Evolutionary conservation across 1,140 invertebrate genomes (phyloP), one percentile per base, ranked within the genome.

Genomic region (Campoletis sonorensis): DNA sequence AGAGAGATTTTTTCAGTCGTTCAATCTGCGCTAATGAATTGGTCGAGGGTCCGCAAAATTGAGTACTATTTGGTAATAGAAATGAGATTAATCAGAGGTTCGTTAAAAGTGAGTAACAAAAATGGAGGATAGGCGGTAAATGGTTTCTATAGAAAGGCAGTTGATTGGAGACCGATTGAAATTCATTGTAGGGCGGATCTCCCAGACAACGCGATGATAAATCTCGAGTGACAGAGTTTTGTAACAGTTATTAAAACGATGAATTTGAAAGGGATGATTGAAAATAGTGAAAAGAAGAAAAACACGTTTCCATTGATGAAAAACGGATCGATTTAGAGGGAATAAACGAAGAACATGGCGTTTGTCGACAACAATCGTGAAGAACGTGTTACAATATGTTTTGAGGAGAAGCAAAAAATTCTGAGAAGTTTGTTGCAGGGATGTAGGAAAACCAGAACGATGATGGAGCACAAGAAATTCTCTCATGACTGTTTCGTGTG

Each of bases 391-490:
- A 33, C 67, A 70, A 70, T 70, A 33, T 16, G 67, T n/a, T 33
- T 70, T 33, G 30, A 21, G 30, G 67, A 33, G 26, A 4, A 16
- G 61, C 13, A 67, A 67, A 70, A 70, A 70, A 70, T 70, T 33
- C 27, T 70, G 15, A 33, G 30, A 70, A 70, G 11, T 13, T 33
- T 21, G 26, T 33, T 33, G 67, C 61, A 23, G 5, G 26, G 26
- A 8, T 45, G n/a, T 72, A 49, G n/a, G 23, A 64, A 64, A 72
- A 72, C 70, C 37, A 49, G 40, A 45, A 40, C 15, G 75, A 77
- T 77, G 75, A 77, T 77, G 13, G 54, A 77, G 75, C 75, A 77
- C 54, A 54, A 11, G 67, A 21, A 18, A 54, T 77, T 64, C 75
- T 76, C 73, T 61, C 75, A 58, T 61, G 75, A 77, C 33, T 77